These are phyloP conservation scores for Penaeus indicus DNA, from an alignment of 1,140 invertebrate species.

Conservation along the genomic window DNA sequence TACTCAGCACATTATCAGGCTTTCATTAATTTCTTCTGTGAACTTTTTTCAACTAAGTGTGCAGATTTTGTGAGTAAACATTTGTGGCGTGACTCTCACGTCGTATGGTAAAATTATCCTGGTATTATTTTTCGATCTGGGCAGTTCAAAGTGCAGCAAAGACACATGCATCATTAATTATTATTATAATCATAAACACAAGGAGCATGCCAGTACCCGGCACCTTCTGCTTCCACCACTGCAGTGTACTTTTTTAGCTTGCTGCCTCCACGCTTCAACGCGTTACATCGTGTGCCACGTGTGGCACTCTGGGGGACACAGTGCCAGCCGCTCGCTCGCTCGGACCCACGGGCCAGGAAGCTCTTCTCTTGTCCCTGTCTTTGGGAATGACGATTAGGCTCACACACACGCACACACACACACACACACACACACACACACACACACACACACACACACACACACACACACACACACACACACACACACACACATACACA, in stretches of 20 bases:
- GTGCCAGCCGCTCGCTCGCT: neutral
- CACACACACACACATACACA: neutral
- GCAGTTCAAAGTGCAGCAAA: too few relatives aligned
- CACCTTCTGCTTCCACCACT: conserved; percentile 56
- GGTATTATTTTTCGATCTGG: too few relatives aligned
- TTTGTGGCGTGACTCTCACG: neutral
- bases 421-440: too few relatives aligned
- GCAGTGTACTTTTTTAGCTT: conserved; percentile 51
- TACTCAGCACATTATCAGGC: conserved; percentile 34
- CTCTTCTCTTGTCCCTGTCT: too few relatives aligned
- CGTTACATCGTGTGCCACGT: too few relatives aligned
- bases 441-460: too few relatives aligned
- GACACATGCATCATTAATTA: too few relatives aligned
- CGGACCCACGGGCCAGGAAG: too few relatives aligned
- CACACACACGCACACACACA: too few relatives aligned
- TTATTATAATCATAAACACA: conserved; percentile 11
- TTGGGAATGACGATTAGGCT: too few relatives aligned
- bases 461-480: too few relatives aligned
- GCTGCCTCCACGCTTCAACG: conserved; percentile 16
- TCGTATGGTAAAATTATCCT: too few relatives aligned
- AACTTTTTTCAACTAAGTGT: neutral
- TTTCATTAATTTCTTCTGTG: conserved; percentile 18
- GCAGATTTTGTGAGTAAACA: conserved; percentile 12
- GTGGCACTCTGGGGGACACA: neutral
- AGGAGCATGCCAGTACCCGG: conserved; percentile 48